Percentiles rank a stretch among this genome's conserved stretches.
Evolutionary conservation across 2,113 vertebrate species (phyloP).

Genomic region (Ascaphus truei): DNA sequence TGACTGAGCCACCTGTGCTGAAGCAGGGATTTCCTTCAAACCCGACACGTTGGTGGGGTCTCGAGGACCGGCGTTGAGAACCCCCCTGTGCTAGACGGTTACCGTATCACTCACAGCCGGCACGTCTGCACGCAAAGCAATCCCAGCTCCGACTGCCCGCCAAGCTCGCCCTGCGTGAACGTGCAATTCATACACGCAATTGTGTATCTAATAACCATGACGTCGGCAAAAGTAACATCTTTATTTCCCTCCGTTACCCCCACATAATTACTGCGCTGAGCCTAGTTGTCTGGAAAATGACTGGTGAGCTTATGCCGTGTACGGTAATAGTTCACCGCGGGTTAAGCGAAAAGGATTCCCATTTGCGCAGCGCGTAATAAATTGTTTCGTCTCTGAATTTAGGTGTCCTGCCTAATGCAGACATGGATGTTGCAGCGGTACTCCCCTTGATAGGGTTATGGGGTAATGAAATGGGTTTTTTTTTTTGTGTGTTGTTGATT

Average conservation of each 20-base stretch:
- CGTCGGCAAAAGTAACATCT: constrained; percentile 79
- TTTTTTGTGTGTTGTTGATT: no score
- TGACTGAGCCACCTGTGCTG: no score
- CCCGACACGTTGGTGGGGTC: no score
- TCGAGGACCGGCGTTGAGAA: no score
- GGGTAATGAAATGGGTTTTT: constrained; percentile 99
- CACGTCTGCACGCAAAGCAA: not conserved
- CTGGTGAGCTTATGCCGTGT: constrained; percentile 84
- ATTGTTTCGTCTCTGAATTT: constrained; percentile 92
- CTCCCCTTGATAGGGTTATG: constrained; percentile 87
- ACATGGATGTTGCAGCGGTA: constrained; percentile 91
- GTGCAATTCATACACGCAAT: constrained; percentile 54
- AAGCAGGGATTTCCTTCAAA: no score
- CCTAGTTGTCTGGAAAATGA: constrained; percentile 88
- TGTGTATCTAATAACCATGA: constrained; percentile 69
- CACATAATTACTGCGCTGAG: constrained; percentile 87
- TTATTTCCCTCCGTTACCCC: constrained; percentile 87
- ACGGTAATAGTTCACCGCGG: constrained; percentile 81
- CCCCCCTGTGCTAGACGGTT: no score
- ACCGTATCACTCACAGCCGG: not conserved
- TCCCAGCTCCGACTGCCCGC: not conserved
- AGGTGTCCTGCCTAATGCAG: constrained; percentile 95
- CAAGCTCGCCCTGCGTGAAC: no score
- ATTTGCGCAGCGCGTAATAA: constrained; percentile 85
- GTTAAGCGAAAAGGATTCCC: constrained; percentile 79